Conservation (phyloP, 2,888 invertebrate species). For the Dicranocentrus wangi region DNA sequence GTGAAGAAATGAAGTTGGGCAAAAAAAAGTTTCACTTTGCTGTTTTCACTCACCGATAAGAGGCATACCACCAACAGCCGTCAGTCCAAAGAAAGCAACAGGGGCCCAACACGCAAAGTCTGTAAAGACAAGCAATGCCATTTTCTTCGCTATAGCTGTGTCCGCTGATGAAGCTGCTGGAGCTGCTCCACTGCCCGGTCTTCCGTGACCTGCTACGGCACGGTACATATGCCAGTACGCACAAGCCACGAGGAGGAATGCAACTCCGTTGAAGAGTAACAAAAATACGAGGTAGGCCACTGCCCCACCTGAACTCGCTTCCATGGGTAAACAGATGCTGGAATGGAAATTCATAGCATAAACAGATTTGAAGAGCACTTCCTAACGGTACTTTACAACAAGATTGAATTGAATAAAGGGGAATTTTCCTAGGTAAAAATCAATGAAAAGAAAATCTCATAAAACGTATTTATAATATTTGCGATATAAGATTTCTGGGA, state of each 20-base stretch:
- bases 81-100: conserved; percentile 90
- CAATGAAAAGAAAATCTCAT: background rate
- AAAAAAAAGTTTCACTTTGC: conserved; percentile 16
- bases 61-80: conserved; percentile 88
- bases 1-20: background rate
- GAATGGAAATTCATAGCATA: background rate
- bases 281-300: conserved; percentile 84
- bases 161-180: conserved; percentile 78
- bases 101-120: conserved; percentile 91
- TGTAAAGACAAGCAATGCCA: conserved; percentile 91
- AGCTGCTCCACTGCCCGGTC: conserved; percentile 60
- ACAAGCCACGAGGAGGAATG: conserved; percentile 87
- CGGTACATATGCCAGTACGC: conserved; percentile 91
- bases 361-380: background rate
- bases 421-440: too few species aligned
- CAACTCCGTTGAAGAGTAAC: conserved; percentile 84
- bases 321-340: conserved; percentile 92
- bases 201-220: conserved; percentile 77
- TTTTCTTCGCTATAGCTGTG: conserved; percentile 88
- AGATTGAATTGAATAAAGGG: background rate
- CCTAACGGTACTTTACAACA: too few species aligned
- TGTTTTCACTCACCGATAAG: conserved; percentile 78
- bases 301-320: conserved; percentile 79
- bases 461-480: too few species aligned
- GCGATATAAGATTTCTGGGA: background rate